These are phyloP conservation scores for Athene noctua DNA, from an alignment of 2,113 vertebrate species.

Conservation along the genomic window DNA sequence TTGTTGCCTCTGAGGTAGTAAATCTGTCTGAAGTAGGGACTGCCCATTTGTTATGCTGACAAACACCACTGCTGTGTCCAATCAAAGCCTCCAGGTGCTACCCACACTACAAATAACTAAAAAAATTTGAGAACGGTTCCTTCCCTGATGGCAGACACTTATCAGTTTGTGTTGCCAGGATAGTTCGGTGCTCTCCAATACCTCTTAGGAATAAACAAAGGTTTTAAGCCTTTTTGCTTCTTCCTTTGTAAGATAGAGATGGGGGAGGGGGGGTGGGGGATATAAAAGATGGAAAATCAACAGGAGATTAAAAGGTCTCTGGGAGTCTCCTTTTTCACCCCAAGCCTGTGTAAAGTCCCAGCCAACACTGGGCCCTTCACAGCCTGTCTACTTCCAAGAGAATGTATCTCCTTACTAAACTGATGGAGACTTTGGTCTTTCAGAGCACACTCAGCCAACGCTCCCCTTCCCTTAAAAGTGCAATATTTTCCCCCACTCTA, in stretches of 20 bases:
- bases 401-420: not conserved
- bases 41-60: not conserved
- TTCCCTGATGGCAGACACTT: not conserved
- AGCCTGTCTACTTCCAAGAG: not conserved
- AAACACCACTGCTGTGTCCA: not conserved
- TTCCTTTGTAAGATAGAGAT: not conserved
- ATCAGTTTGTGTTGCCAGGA: not conserved
- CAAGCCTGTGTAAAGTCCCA: not conserved
- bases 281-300: not conserved
- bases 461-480: not conserved
- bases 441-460: not conserved
- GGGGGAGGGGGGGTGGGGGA: fast-evolving
- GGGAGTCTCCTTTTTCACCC: not conserved
- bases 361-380: not conserved
- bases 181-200: not conserved
- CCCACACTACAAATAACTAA: not conserved
- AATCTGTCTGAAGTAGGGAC: not conserved
- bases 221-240: not conserved
- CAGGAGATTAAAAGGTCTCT: not conserved
- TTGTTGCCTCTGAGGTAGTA: not conserved
- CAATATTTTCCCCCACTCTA: no score
- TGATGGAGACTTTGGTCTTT: not conserved
- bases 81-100: not conserved
- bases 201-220: not conserved
- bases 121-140: not conserved